These are phyloP conservation scores for Lepidochrysops patricia DNA, from an alignment of 2,888 invertebrate genomes.

Conservation along the genomic window DNA sequence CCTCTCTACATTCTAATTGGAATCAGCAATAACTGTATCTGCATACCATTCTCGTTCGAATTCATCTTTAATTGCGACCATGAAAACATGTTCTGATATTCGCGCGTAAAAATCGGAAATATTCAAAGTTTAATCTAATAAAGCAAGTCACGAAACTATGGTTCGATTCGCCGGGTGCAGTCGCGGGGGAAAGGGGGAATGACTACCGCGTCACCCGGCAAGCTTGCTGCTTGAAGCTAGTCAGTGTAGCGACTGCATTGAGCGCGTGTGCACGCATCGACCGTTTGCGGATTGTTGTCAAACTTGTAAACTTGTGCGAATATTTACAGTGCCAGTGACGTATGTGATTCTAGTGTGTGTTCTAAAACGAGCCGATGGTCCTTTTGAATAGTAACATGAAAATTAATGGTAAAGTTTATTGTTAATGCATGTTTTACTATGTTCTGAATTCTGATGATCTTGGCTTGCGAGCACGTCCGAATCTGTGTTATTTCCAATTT, in stretches of 20 bases:
- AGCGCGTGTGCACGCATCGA: constrained; percentile 32
- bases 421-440: constrained; percentile 52
- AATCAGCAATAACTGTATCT: background rate
- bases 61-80: constrained; percentile 3
- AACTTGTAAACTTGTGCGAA: constrained; percentile 50
- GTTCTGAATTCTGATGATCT: constrained; percentile 58
- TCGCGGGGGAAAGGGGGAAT: constrained; percentile 26
- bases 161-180: constrained; percentile 39
- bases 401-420: constrained; percentile 66
- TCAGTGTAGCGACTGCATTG: constrained; percentile 45
- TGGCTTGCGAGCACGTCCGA: constrained; percentile 67
- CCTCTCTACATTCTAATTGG: background rate
- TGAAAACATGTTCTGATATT: background rate
- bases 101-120: constrained; percentile 3
- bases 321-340: constrained; percentile 64
- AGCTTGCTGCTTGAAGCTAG: constrained; percentile 28
- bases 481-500: constrained; percentile 13
- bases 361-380: constrained; percentile 59
- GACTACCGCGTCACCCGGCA: constrained; percentile 41
- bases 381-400: constrained; percentile 72
- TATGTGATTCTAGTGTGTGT: constrained; percentile 45
- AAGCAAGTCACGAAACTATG: constrained; percentile 42
- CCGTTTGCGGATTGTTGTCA: constrained; percentile 39
- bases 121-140: constrained; percentile 7
- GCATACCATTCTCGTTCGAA: background rate